phyloP scores from a whole-genome alignment of 2,888 invertebrate species.

The Halictus ligatus region DNA sequence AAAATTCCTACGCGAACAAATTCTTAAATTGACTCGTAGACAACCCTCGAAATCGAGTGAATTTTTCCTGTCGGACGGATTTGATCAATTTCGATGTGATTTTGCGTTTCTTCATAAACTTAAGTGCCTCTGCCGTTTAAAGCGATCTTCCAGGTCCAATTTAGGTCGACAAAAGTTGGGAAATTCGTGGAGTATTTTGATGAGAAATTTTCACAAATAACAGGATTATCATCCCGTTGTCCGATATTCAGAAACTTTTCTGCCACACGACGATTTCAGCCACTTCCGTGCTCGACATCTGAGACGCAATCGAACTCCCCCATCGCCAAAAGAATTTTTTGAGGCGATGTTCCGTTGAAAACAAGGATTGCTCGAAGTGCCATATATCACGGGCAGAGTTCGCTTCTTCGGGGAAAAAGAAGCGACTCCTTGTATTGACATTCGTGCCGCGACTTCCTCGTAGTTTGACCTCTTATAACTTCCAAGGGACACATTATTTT shows the following conservation, averaged over 20 bases:
- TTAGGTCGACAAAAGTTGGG: not conserved
- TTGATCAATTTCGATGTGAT: no score
- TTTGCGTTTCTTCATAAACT: no score
- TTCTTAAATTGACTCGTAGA: no score
- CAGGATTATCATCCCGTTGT: not conserved
- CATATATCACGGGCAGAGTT: slow-evolving; percentile 8
- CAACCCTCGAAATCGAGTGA: no score
- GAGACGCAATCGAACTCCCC: not conserved
- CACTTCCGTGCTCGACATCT: not conserved
- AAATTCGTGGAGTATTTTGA: not conserved
- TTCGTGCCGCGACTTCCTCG: slow-evolving; percentile 8
- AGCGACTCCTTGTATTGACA: slow-evolving; percentile 20
- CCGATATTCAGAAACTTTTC: not conserved
- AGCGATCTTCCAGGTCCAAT: not conserved
- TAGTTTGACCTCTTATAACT: slow-evolving; percentile 12
- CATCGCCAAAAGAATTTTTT: slow-evolving; percentile 6
- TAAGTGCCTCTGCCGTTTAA: no score
- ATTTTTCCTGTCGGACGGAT: not conserved
- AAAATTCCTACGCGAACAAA: no score
- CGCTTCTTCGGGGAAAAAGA: slow-evolving; percentile 5
- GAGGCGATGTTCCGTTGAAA: slow-evolving; percentile 6
- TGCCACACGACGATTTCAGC: not conserved
- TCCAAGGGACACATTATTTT: slow-evolving; percentile 11
- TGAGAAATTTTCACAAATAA: not conserved
- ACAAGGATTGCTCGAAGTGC: slow-evolving; percentile 9